phyloP scores from a whole-genome alignment of 2,113 vertebrate genomes.

The Asarcornis scutulata region DNA sequence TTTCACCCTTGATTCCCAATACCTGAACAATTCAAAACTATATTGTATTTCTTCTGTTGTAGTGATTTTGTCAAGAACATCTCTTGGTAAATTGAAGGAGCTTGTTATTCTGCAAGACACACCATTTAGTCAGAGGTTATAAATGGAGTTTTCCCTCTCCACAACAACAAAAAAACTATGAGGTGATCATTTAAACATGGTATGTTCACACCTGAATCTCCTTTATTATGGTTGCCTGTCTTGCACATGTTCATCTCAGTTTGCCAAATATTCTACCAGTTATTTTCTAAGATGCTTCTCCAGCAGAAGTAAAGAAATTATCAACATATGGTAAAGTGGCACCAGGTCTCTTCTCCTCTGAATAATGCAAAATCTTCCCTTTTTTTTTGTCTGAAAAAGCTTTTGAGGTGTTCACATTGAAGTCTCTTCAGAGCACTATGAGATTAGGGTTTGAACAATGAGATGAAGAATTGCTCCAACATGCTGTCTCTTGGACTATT shows the following conservation, averaged over 20 bases:
- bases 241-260: neutral
- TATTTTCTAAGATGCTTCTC: conserved; percentile 11
- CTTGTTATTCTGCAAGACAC: neutral
- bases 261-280: neutral
- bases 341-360: neutral
- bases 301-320: neutral
- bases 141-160: neutral
- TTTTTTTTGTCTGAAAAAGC: neutral
- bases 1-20: neutral
- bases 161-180: neutral
- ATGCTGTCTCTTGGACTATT: neutral
- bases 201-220: neutral
- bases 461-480: neutral
- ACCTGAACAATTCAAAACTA: neutral
- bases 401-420: neutral
- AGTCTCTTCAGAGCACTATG: neutral
- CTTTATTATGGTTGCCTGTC: neutral
- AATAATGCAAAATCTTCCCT: neutral
- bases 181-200: neutral
- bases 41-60: neutral
- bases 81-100: neutral
- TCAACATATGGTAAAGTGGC: neutral
- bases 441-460: neutral
- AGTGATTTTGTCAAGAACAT: neutral
- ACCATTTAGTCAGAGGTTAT: neutral